These are phyloP conservation scores for Margarornis squamiger DNA, from an alignment of 2,797 vertebrate species.

Conservation along the genomic window DNA sequence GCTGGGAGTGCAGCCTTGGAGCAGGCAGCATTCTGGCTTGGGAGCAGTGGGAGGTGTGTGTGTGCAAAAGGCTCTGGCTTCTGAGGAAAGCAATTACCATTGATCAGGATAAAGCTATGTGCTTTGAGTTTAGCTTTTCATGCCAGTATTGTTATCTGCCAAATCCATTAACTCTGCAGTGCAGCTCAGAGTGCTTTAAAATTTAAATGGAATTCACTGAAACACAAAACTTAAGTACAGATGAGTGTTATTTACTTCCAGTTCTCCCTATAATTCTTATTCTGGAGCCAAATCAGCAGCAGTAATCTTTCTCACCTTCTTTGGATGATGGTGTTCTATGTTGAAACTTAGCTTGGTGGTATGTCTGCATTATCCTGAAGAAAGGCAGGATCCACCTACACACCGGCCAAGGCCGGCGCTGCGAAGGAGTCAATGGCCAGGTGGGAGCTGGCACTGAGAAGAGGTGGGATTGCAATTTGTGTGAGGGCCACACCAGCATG, in stretches of 20 bases:
- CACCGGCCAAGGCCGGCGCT: rapidly evolving
- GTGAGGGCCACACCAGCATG: rapidly evolving
- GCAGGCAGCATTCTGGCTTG: rapidly evolving
- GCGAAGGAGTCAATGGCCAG: not conserved
- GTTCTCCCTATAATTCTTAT: not conserved
- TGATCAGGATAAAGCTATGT: not conserved
- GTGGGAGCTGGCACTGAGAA: not conserved
- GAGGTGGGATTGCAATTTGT: not conserved
- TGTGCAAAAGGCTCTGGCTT: not conserved
- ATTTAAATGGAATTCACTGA: slow-evolving; percentile 25
- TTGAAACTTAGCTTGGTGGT: not conserved
- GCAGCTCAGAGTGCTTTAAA: slow-evolving; percentile 15
- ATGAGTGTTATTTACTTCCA: not conserved
- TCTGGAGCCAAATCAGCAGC: not conserved
- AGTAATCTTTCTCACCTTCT: not conserved
- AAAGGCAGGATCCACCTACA: not conserved
- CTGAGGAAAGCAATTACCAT: not conserved
- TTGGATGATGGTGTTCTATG: not conserved
- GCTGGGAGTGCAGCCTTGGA: too few relatives aligned
- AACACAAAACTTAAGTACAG: not conserved
- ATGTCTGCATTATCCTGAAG: not conserved
- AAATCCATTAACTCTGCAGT: slow-evolving; percentile 1
- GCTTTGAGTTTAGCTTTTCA: not conserved
- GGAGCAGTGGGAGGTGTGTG: rapidly evolving
- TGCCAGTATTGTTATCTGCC: not conserved